A percentile compares a stretch with the other conserved stretches of the same genome.
Conservation (phyloP, 2,797 vertebrate species). For the Enteromius fasciolatus region DNA sequence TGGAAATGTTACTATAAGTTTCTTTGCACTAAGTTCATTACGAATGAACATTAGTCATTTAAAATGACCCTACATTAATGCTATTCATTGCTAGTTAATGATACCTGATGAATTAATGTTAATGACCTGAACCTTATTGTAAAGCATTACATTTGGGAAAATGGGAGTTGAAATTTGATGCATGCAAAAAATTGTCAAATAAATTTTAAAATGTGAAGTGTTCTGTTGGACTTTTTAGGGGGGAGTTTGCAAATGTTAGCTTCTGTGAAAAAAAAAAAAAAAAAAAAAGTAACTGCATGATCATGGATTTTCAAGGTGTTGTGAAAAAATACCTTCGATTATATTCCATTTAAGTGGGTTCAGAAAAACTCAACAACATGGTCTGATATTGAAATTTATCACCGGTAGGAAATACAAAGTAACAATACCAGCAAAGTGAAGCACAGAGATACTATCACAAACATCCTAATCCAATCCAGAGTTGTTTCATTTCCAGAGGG, state of each 20-base stretch:
- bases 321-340: not conserved
- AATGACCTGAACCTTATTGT: not conserved
- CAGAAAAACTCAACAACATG: not conserved
- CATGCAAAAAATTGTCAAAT: not conserved
- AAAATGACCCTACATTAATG: not conserved
- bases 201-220: not conserved
- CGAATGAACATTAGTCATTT: not conserved
- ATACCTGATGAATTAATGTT: not conserved
- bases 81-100: not conserved
- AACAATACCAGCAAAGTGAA: constrained; percentile 44
- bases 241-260: not conserved
- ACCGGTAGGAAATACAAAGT: constrained; percentile 49
- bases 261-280: not conserved
- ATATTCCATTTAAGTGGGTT: not conserved
- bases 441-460: constrained; percentile 42
- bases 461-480: constrained; percentile 34
- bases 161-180: not conserved
- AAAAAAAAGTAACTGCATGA: not conserved
- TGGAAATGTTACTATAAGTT: not conserved
- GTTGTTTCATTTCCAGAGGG: constrained; percentile 26
- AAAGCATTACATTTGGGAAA: not conserved
- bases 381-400: constrained; percentile 48
- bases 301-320: not conserved
- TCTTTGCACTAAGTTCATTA: not conserved
- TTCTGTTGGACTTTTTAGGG: not conserved